Percentiles rank a stretch among this genome's conserved stretches.
phyloP scores from a whole-genome alignment of 1,140 invertebrate genomes.

The Trinorchestia longiramus region DNA sequence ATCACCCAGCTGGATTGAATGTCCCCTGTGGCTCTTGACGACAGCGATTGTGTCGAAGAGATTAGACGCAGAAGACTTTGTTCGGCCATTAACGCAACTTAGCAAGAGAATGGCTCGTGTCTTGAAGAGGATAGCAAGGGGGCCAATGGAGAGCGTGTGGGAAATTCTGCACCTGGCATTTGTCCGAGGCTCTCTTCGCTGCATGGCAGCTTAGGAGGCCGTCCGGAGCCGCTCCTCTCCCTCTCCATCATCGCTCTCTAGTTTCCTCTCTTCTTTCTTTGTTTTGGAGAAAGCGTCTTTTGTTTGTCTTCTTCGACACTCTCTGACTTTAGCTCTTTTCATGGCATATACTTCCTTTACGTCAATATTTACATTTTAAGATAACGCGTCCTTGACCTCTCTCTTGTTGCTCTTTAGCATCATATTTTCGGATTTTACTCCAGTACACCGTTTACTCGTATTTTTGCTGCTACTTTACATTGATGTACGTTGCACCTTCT shows the following conservation, averaged over 20 bases:
- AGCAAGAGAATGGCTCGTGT: not conserved
- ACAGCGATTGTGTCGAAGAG: not conserved
- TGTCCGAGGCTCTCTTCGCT: not conserved
- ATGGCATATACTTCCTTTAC: too few species aligned
- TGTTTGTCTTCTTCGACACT: not conserved
- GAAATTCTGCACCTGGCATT: conserved; percentile 42
- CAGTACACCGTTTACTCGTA: too few species aligned
- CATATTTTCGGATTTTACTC: too few species aligned
- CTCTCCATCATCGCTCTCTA: conserved; percentile 32
- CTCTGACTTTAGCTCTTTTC: not conserved
- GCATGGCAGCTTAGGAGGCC: not conserved
- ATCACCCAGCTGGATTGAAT: not conserved
- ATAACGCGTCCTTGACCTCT: too few species aligned
- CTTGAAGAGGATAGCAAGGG: conserved; percentile 42
- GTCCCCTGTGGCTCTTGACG: not conserved
- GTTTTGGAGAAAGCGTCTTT: not conserved
- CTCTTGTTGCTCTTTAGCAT: too few species aligned
- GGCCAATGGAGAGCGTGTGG: conserved; percentile 16
- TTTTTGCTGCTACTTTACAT: too few species aligned
- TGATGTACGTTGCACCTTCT: too few species aligned
- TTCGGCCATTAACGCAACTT: not conserved
- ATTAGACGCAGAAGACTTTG: conserved; percentile 16
- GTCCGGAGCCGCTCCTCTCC: not conserved
- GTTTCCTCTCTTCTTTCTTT: conserved; percentile 29
- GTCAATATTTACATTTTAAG: too few species aligned